Evolutionary conservation across 1,140 invertebrate genomes (phyloP).

Genomic region (Trinorchestia longiramus): DNA sequence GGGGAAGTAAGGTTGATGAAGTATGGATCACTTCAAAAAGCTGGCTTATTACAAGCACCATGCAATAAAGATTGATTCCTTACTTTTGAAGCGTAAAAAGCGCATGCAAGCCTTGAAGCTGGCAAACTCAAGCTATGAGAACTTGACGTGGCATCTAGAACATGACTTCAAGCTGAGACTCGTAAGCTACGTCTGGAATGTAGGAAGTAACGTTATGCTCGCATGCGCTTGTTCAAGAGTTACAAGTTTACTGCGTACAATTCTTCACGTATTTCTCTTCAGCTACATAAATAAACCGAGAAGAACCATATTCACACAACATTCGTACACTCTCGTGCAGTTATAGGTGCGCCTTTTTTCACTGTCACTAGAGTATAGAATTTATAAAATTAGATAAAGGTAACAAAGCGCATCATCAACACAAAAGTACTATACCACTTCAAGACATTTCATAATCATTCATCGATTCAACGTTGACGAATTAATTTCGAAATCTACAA

Average conservation of each 20-base stretch:
- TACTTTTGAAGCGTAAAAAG: neutral
- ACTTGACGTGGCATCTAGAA: neutral
- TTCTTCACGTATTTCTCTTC: no score
- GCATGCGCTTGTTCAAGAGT: neutral
- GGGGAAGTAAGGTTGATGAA: neutral
- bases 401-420: neutral
- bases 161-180: neutral
- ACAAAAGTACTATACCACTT: neutral
- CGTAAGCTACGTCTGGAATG: neutral
- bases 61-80: neutral
- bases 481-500: neutral
- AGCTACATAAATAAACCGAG: no score
- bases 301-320: no score
- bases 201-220: neutral
- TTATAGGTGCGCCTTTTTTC: neutral
- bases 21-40: neutral
- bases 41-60: neutral
- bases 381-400: neutral
- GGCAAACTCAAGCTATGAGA: neutral
- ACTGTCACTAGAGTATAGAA: neutral
- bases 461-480: neutral
- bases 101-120: neutral
- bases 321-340: no score
- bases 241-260: neutral
- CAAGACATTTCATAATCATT: neutral